Conservation (phyloP, 2,888 invertebrate genomes). For the Thymelicus lineola region DNA sequence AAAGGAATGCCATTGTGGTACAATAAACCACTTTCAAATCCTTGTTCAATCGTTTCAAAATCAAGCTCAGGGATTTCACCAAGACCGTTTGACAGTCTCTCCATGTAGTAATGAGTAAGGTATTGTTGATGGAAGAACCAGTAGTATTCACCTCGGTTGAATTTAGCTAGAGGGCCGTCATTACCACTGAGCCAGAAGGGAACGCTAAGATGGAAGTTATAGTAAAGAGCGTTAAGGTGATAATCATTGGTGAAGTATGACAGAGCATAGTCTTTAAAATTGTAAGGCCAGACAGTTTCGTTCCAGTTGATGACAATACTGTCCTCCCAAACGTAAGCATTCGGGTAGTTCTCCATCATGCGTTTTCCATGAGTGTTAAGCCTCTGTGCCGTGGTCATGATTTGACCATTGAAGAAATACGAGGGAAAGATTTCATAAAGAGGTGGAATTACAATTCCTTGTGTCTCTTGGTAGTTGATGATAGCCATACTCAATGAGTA, state of each 20-base stretch:
- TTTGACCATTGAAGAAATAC: constrained; percentile 88
- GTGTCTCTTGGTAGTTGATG: constrained; percentile 86
- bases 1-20: constrained; percentile 88
- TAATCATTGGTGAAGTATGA: constrained; percentile 91
- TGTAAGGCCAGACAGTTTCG: constrained; percentile 84
- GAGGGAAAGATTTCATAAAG: constrained; percentile 90
- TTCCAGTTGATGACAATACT: constrained; percentile 86
- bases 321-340: constrained; percentile 70
- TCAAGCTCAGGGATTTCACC: constrained; percentile 87
- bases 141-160: constrained; percentile 87
- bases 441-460: constrained; percentile 88
- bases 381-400: constrained; percentile 88
- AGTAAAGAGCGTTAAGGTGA: constrained; percentile 87
- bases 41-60: constrained; percentile 82
- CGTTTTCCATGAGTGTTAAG: constrained; percentile 75
- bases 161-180: constrained; percentile 79
- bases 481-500: constrained; percentile 87
- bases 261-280: constrained; percentile 83
- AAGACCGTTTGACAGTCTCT: constrained; percentile 89
- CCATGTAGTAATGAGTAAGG: constrained; percentile 89
- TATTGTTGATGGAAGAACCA: constrained; percentile 88
- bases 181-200: constrained; percentile 87
- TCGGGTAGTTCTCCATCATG: constrained; percentile 60
- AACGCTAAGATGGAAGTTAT: constrained; percentile 85
- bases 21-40: constrained; percentile 87